Conservation (phyloP, 1,140 invertebrate species). For the Drosophila sucinea region DNA sequence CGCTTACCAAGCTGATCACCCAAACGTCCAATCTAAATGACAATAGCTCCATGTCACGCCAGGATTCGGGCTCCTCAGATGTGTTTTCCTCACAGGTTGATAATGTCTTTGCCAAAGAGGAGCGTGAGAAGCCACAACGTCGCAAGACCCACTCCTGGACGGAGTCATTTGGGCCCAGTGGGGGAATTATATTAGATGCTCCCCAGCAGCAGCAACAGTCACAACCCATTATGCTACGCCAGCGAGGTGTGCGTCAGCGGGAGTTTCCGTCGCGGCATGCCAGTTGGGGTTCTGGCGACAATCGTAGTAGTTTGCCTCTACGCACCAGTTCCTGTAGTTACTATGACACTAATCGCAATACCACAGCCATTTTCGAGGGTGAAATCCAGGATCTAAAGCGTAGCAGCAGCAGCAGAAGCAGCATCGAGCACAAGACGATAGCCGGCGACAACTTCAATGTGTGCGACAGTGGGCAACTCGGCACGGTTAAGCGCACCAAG, state of each 20-base stretch:
- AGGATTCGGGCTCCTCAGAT: conserved; percentile 84
- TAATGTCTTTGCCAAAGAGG: conserved; percentile 89
- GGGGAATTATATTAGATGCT: conserved; percentile 84
- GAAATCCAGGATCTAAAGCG: conserved; percentile 79
- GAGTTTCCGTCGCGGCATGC: conserved; percentile 89
- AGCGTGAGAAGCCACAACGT: conserved; percentile 61
- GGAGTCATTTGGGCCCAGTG: conserved; percentile 67
- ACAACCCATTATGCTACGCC: conserved; percentile 43
- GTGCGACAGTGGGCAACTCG: conserved; percentile 85
- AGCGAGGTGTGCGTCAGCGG: conserved; percentile 78
- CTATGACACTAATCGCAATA: conserved; percentile 86
- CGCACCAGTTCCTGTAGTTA: conserved; percentile 90
- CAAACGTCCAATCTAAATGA: conserved; percentile 64
- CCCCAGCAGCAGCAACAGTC: conserved; percentile 42
- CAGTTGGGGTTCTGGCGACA: conserved; percentile 91
- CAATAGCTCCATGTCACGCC: conserved; percentile 22
- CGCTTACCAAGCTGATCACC: conserved; percentile 82
- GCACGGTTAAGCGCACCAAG: conserved; percentile 89
- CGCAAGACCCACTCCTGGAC: conserved; percentile 82
- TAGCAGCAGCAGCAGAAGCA: conserved; percentile 42
- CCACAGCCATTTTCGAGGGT: conserved; percentile 75
- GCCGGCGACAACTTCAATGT: conserved; percentile 58
- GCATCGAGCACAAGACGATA: conserved; percentile 48
- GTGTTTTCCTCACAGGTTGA: conserved; percentile 89
- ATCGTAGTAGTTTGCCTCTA: conserved; percentile 86